Percentiles rank a stretch among this genome's conserved stretches.
These are phyloP conservation scores for Papilio dardanus DNA, from an alignment of 1,140 invertebrate species.

Conservation along the genomic window DNA sequence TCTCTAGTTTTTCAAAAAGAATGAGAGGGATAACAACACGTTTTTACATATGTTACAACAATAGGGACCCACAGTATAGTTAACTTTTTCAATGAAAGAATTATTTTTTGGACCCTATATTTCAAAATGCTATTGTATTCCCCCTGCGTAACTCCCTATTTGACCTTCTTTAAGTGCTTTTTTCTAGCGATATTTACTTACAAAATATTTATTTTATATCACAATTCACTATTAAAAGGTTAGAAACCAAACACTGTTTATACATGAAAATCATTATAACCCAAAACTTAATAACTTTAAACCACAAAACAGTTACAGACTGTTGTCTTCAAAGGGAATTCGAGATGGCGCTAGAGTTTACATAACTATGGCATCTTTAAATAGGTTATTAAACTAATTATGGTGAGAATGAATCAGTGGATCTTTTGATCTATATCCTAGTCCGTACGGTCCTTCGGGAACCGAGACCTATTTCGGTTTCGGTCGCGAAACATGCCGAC, in stretches of 20 bases:
- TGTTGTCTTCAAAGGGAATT: not conserved
- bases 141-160: not conserved
- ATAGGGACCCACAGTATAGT: too few relatives aligned
- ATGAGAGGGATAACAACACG: too few relatives aligned
- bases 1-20: too few relatives aligned
- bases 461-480: not conserved
- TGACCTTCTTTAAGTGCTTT: not conserved
- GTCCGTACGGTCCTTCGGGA: not conserved
- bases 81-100: too few relatives aligned
- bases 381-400: conserved; percentile 21
- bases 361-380: conserved; percentile 4
- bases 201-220: not conserved
- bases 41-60: too few relatives aligned
- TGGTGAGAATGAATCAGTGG: conserved; percentile 10
- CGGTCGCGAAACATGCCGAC: conserved; percentile 20
- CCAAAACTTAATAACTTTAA: not conserved
- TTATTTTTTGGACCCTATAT: not conserved
- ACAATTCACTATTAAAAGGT: not conserved
- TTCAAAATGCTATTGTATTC: not conserved
- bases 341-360: not conserved
- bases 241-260: not conserved
- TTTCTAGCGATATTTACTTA: not conserved
- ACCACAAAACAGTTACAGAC: not conserved
- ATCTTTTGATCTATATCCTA: conserved; percentile 27
- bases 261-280: not conserved